A percentile compares a stretch with the other conserved stretches of the same genome.
These are phyloP conservation scores for Epistrophe eligans DNA, from an alignment of 2,888 invertebrate genomes.

Conservation along the genomic window DNA sequence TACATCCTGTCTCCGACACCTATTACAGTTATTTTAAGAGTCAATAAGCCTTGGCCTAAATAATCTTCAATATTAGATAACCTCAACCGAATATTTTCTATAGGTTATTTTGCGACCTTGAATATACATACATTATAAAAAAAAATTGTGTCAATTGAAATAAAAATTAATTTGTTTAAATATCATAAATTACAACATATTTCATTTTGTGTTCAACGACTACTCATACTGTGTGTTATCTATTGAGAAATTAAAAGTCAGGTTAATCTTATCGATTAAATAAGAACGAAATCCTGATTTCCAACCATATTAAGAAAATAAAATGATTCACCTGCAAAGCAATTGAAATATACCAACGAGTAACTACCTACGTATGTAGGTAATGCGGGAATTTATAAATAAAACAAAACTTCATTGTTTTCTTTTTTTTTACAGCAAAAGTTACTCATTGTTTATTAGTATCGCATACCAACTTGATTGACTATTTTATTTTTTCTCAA, in stretches of 20 bases:
- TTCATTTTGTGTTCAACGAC: slow-evolving; percentile 13
- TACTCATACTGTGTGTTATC: neutral
- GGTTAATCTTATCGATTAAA: slow-evolving; percentile 2
- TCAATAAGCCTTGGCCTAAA: slow-evolving; percentile 10
- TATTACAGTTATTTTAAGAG: neutral
- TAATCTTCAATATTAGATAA: neutral
- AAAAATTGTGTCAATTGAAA: slow-evolving; percentile 32
- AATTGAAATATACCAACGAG: neutral
- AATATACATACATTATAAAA: neutral
- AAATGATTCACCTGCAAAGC: slow-evolving; percentile 52
- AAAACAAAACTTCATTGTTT: neutral
- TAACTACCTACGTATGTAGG: no score
- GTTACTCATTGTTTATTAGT: slow-evolving; percentile 53
- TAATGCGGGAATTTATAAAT: slow-evolving; percentile 15
- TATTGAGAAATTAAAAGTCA: neutral
- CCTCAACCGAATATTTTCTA: neutral
- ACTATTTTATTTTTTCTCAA: slow-evolving; percentile 8
- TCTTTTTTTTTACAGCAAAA: slow-evolving; percentile 28
- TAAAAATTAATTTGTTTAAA: slow-evolving; percentile 27
- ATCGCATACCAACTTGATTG: slow-evolving; percentile 21
- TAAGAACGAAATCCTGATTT: slow-evolving; percentile 6
- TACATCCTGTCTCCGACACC: neutral
- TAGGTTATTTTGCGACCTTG: slow-evolving; percentile 64
- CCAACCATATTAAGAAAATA: slow-evolving; percentile 19
- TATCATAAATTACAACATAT: slow-evolving; percentile 28